phyloP scores from a whole-genome alignment of 2,888 invertebrate species.

The Trachelus troglodyta region DNA sequence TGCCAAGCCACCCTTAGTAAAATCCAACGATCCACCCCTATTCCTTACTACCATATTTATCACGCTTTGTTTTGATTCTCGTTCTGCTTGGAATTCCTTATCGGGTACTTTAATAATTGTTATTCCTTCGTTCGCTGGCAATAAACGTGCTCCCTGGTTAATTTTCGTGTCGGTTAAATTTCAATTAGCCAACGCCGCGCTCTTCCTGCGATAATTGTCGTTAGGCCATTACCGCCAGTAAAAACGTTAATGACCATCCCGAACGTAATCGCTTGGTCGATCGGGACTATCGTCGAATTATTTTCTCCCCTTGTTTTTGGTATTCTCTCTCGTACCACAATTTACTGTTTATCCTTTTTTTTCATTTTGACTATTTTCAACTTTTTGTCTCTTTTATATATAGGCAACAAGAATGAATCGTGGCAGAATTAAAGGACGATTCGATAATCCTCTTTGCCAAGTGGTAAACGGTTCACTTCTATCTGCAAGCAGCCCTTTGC shows the following conservation, averaged over 20 bases:
- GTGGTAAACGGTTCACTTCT: slow-evolving; percentile 46
- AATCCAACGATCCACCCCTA: slow-evolving; percentile 8
- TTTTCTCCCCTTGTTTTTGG: background rate
- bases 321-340: background rate
- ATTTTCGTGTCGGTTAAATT: slow-evolving; percentile 17
- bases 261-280: background rate
- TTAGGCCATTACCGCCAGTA: background rate
- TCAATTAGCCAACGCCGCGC: slow-evolving; percentile 15
- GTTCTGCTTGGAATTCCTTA: slow-evolving; percentile 7
- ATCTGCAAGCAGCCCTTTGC: slow-evolving; percentile 50
- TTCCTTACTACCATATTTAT: slow-evolving; percentile 38
- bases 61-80: slow-evolving; percentile 44
- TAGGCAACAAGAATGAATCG: background rate
- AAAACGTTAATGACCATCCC: background rate
- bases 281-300: background rate
- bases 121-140: slow-evolving; percentile 17
- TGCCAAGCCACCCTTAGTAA: slow-evolving; percentile 27
- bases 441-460: background rate
- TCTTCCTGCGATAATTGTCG: background rate
- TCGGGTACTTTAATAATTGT: slow-evolving; percentile 21
- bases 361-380: no score
- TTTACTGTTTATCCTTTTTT: no score
- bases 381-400: background rate
- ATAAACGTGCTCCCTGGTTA: slow-evolving; percentile 11
- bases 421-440: background rate